Evolutionary conservation across 2,888 invertebrate genomes (phyloP).

Genomic region (Colletes collaris): DNA sequence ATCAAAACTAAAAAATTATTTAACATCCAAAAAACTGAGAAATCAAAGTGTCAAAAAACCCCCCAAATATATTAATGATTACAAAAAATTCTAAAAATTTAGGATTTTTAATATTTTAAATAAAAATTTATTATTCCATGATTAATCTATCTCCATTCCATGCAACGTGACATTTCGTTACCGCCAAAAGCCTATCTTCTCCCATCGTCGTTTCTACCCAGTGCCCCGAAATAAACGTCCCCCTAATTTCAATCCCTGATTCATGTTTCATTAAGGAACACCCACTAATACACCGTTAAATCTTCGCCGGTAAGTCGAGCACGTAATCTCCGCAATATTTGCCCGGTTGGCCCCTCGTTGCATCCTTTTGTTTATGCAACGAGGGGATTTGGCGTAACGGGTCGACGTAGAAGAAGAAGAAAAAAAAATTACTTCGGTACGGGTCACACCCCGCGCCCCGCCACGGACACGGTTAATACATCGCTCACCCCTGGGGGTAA

Average conservation of each 20-base stretch:
- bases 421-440: conserved; percentile 35
- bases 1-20: too few species aligned
- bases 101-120: too few species aligned
- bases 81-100: too few species aligned
- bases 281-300: conserved; percentile 68
- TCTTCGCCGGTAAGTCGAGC: conserved; percentile 47
- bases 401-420: background rate
- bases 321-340: conserved; percentile 40
- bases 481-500: conserved; percentile 56
- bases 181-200: too few species aligned
- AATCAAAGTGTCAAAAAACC: too few species aligned
- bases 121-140: too few species aligned
- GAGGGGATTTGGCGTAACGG: conserved; percentile 32
- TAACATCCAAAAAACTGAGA: too few species aligned
- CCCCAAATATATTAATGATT: too few species aligned
- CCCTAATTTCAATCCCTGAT: conserved; percentile 16
- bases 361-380: conserved; percentile 16
- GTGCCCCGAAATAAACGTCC: conserved; percentile 63
- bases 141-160: too few species aligned
- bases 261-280: conserved; percentile 20
- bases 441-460: background rate
- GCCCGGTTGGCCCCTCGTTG: conserved; percentile 15
- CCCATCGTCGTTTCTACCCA: conserved; percentile 29
- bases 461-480: conserved; percentile 48
- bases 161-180: too few species aligned